phyloP scores from a whole-genome alignment of 2,888 invertebrate genomes.

The Lutraria lutraria region DNA sequence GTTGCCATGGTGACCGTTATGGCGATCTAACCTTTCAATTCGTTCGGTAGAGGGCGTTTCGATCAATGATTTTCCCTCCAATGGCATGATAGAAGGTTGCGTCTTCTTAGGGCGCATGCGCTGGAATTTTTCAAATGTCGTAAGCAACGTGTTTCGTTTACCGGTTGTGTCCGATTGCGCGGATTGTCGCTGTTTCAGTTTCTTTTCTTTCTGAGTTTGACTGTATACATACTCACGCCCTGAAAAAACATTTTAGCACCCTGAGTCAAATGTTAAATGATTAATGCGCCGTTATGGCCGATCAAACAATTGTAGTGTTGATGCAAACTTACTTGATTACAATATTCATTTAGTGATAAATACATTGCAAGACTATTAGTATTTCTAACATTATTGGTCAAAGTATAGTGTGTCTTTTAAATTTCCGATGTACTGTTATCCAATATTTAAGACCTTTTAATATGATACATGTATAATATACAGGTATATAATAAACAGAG shows the following conservation, averaged over 20 bases:
- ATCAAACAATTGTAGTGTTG: too few species aligned
- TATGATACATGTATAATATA: too few species aligned
- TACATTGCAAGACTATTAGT: too few species aligned
- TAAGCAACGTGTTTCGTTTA: slow-evolving; percentile 69
- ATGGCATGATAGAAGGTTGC: slow-evolving; percentile 74
- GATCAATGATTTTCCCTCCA: slow-evolving; percentile 79
- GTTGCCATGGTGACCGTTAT: slow-evolving; percentile 47
- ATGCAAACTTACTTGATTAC: too few species aligned
- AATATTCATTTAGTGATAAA: too few species aligned
- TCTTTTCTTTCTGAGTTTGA: slow-evolving; percentile 63
- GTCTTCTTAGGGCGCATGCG: slow-evolving; percentile 76
- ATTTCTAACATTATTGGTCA: too few species aligned
- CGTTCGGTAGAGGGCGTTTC: slow-evolving; percentile 62
- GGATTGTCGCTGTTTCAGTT: slow-evolving; percentile 64
- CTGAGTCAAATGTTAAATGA: too few species aligned
- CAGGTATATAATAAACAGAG: too few species aligned
- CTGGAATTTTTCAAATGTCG: slow-evolving; percentile 78
- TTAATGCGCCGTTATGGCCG: too few species aligned
- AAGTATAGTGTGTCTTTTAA: too few species aligned
- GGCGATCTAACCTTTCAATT: slow-evolving; percentile 20
- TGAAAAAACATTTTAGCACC: slow-evolving; percentile 9
- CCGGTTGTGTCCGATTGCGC: slow-evolving; percentile 57
- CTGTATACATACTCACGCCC: slow-evolving; percentile 67
- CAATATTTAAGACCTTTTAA: too few species aligned
- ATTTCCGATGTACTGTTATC: too few species aligned